These are phyloP conservation scores for Crocodylus rhombifer DNA, from an alignment of 2,797 vertebrate species.

Conservation along the genomic window DNA sequence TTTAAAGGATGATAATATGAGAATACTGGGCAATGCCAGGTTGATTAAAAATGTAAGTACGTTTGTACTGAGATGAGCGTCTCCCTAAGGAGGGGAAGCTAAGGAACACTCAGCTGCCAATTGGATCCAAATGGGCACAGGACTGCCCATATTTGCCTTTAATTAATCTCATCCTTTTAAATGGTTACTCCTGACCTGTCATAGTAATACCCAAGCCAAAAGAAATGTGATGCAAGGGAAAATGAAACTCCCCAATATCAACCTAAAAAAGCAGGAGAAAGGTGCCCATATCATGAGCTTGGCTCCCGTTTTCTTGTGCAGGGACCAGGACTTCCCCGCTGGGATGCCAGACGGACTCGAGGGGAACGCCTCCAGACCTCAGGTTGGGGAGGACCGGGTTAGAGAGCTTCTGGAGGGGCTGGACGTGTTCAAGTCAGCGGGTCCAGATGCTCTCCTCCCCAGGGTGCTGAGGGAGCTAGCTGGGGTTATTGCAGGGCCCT, in stretches of 20 bases:
- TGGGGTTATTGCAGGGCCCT: no score
- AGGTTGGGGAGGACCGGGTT: no score
- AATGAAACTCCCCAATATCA: background rate
- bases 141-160: background rate
- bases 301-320: background rate
- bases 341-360: no score
- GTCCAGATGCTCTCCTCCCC: no score
- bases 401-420: no score
- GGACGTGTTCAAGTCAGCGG: no score
- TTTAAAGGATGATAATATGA: conserved; percentile 34
- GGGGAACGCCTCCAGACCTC: no score
- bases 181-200: background rate
- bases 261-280: no score
- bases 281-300: background rate
- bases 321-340: no score
- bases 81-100: background rate
- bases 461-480: no score
- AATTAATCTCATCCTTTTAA: background rate
- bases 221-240: background rate
- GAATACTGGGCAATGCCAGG: conserved; percentile 55
- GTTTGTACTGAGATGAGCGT: conserved; percentile 21
- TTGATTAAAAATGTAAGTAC: conserved; percentile 51
- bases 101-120: background rate
- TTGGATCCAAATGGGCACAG: background rate
- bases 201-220: no score